phyloP scores from a whole-genome alignment of 2,888 invertebrate genomes.

The Dolomedes plantarius region DNA sequence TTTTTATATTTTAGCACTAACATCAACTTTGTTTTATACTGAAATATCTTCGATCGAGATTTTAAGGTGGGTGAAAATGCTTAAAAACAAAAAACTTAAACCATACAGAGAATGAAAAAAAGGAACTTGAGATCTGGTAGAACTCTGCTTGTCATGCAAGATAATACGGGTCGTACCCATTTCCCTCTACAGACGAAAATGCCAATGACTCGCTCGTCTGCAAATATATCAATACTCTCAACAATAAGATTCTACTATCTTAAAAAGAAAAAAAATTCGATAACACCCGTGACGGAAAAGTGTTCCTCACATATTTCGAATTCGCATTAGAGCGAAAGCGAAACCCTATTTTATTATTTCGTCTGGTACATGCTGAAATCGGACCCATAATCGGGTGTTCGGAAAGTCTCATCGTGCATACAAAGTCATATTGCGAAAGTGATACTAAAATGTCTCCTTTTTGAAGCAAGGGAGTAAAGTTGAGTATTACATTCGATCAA shows the following conservation, averaged over 20 bases:
- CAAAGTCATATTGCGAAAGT: slow-evolving; percentile 20
- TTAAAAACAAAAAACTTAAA: too few relatives aligned
- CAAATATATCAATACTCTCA: slow-evolving; percentile 60
- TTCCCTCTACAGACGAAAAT: neutral
- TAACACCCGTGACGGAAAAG: too few relatives aligned
- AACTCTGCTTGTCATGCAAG: slow-evolving; percentile 46
- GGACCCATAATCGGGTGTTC: slow-evolving; percentile 32
- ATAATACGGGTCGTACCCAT: neutral
- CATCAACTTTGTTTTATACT: too few relatives aligned
- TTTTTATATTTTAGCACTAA: too few relatives aligned
- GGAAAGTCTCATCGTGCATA: neutral
- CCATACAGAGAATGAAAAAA: slow-evolving; percentile 7
- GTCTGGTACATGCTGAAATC: neutral
- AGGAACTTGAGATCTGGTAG: slow-evolving; percentile 18
- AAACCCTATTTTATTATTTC: slow-evolving; percentile 52
- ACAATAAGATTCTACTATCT: slow-evolving; percentile 46
- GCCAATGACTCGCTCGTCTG: slow-evolving; percentile 3
- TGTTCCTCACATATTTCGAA: slow-evolving; percentile 32
- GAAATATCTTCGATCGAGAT: too few relatives aligned
- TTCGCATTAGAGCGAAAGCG: slow-evolving; percentile 40
- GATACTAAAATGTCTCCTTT: slow-evolving; percentile 13
- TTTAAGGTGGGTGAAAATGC: too few relatives aligned
- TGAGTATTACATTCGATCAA: neutral
- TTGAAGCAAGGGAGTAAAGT: neutral
- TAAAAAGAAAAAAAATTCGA: too few relatives aligned